Evolutionary conservation across 2,113 vertebrate species (phyloP).

Genomic region (Oryzias melastigma): DNA sequence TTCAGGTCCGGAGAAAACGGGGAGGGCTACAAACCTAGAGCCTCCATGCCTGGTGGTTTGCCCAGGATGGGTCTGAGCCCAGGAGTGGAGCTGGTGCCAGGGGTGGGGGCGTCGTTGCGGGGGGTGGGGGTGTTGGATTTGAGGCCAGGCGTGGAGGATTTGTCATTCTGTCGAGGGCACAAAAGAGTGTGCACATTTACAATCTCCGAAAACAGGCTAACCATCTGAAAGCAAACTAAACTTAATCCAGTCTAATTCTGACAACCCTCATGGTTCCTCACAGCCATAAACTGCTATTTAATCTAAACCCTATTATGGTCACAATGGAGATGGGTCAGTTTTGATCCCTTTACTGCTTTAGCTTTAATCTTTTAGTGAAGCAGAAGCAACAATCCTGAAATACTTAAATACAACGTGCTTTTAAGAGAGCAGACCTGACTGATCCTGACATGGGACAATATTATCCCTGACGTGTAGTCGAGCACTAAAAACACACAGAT

Average conservation of each 20-base stretch:
- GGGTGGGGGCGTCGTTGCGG: conserved; percentile 90
- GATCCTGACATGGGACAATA: conserved; percentile 75
- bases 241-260: conserved; percentile 79
- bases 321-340: conserved; percentile 74
- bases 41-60: conserved; percentile 91
- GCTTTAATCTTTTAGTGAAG: conserved; percentile 75
- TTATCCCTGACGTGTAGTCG: conserved; percentile 77
- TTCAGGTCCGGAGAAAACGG: conserved; percentile 22
- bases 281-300: conserved; percentile 78
- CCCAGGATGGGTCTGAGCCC: conserved; percentile 90
- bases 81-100: conserved; percentile 93
- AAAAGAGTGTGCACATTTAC: conserved; percentile 54
- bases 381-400: conserved; percentile 65
- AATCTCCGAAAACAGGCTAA: conserved; percentile 65
- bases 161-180: conserved; percentile 86
- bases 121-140: conserved; percentile 97
- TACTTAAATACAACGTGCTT: conserved; percentile 77
- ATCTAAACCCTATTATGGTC: conserved; percentile 78
- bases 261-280: conserved; percentile 73
- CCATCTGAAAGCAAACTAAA: conserved; percentile 73
- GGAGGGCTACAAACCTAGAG: conserved; percentile 68
- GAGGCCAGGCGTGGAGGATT: conserved; percentile 92
- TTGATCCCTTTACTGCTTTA: conserved; percentile 72
- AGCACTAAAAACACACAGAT: conserved; percentile 75
- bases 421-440: conserved; percentile 72